Conservation (phyloP, 2,888 invertebrate genomes). For the Linnaemya vulpina region DNA sequence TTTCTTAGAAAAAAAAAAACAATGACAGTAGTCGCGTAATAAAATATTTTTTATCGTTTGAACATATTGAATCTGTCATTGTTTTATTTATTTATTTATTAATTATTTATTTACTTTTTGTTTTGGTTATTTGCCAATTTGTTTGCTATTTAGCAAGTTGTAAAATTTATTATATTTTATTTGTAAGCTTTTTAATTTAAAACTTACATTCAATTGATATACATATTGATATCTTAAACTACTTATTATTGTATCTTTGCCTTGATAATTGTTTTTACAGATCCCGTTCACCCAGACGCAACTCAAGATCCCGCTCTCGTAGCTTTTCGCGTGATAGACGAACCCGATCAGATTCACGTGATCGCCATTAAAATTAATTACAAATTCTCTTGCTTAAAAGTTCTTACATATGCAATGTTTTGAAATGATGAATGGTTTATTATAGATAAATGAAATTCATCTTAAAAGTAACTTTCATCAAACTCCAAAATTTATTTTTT, state of each 20-base stretch:
- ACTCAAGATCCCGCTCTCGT: constrained; percentile 83
- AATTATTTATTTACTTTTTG: constrained; percentile 28
- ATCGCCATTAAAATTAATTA: constrained; percentile 83
- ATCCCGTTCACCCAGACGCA: constrained; percentile 82
- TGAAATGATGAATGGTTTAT: constrained; percentile 23
- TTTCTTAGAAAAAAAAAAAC: constrained; percentile 54
- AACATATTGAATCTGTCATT: constrained; percentile 44
- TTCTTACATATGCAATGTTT: constrained; percentile 33
- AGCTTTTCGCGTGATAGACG: constrained; percentile 85
- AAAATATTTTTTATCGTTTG: neutral
- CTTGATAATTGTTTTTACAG: constrained; percentile 77
- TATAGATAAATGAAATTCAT: constrained; percentile 28
- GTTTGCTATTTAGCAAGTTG: constrained; percentile 53
- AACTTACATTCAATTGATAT: constrained; percentile 35
- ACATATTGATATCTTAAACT: neutral
- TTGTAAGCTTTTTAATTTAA: constrained; percentile 35
- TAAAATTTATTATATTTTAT: constrained; percentile 29
- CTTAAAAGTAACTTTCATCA: constrained; percentile 1
- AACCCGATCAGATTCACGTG: constrained; percentile 85
- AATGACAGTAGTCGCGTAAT: constrained; percentile 37
- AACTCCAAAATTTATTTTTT: constrained; percentile 32
- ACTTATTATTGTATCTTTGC: constrained; percentile 67
- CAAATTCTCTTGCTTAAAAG: constrained; percentile 20
- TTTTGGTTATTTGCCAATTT: constrained; percentile 44
- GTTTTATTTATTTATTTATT: constrained; percentile 56